Percentiles rank a stretch among this genome's conserved stretches.
Evolutionary conservation across 1,140 invertebrate genomes (phyloP).

Genomic region (Oreohelix idahoensis): DNA sequence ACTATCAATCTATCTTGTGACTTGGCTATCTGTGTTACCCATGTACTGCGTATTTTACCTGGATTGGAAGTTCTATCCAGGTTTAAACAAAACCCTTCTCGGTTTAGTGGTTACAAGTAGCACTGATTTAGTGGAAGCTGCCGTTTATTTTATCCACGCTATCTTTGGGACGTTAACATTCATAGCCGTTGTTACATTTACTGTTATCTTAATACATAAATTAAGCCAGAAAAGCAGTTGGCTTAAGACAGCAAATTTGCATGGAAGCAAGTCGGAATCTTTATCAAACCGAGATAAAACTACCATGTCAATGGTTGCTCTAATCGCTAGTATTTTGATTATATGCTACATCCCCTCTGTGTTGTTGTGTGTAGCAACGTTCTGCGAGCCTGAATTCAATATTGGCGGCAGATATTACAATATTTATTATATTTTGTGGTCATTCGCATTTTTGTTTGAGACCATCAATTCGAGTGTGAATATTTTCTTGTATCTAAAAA

Average conservation of each 20-base stretch:
- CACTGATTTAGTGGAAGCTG: too few species aligned
- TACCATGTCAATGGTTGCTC: neutral
- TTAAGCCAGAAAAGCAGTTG: neutral
- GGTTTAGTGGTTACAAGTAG: neutral
- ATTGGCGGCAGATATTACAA: neutral
- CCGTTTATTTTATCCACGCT: neutral
- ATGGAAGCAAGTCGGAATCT: neutral
- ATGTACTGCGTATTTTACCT: neutral
- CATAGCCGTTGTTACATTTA: neutral
- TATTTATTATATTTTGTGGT: too few species aligned
- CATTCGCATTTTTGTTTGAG: too few species aligned
- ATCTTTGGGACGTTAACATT: neutral
- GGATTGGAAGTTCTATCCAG: conserved; percentile 18
- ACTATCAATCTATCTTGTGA: neutral
- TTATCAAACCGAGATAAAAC: neutral
- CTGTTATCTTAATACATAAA: neutral
- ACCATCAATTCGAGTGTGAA: too few species aligned
- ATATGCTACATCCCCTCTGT: neutral
- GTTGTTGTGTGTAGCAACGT: neutral
- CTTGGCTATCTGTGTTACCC: neutral
- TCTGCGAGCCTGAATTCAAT: conserved; percentile 1
- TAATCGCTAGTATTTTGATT: neutral
- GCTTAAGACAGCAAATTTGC: neutral
- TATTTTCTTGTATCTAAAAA: conserved; percentile 21
- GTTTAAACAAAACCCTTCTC: neutral